Percentiles rank a stretch among this genome's conserved stretches.
Conservation (phyloP, 2,888 invertebrate species). For the Drosophila multiciliata region DNA sequence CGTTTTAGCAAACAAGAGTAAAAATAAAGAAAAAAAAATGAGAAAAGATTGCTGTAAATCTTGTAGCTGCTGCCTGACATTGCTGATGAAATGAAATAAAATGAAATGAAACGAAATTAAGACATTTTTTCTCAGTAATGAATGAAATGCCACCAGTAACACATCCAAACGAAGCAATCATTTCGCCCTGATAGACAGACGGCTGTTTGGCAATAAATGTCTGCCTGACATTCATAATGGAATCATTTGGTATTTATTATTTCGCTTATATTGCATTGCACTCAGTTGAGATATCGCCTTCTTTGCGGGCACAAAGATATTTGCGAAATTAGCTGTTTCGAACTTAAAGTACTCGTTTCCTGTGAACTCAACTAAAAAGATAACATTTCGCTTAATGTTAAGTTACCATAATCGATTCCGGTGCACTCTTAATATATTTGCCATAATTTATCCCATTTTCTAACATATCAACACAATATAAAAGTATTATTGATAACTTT, state of each 20-base stretch:
- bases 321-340: background rate
- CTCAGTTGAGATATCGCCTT: conserved; percentile 73
- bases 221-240: conserved; percentile 71
- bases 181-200: conserved; percentile 21
- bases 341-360: background rate
- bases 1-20: conserved; percentile 21
- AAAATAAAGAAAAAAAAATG: conserved; percentile 12
- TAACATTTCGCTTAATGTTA: background rate
- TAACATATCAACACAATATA: background rate
- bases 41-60: conserved; percentile 75
- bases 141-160: conserved; percentile 65
- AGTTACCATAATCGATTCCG: background rate
- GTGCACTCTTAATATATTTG: background rate
- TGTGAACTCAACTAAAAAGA: background rate
- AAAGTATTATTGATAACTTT: background rate
- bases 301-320: conserved; percentile 49
- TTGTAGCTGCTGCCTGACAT: conserved; percentile 63
- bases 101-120: conserved; percentile 72
- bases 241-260: conserved; percentile 78
- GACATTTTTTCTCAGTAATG: conserved; percentile 70
- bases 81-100: conserved; percentile 76
- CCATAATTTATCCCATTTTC: background rate
- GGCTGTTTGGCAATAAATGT: conserved; percentile 54
- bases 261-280: conserved; percentile 73
- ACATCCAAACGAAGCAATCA: background rate